These are phyloP conservation scores for Ectropis crepuscularia DNA, from an alignment of 2,888 invertebrate genomes.

Conservation along the genomic window DNA sequence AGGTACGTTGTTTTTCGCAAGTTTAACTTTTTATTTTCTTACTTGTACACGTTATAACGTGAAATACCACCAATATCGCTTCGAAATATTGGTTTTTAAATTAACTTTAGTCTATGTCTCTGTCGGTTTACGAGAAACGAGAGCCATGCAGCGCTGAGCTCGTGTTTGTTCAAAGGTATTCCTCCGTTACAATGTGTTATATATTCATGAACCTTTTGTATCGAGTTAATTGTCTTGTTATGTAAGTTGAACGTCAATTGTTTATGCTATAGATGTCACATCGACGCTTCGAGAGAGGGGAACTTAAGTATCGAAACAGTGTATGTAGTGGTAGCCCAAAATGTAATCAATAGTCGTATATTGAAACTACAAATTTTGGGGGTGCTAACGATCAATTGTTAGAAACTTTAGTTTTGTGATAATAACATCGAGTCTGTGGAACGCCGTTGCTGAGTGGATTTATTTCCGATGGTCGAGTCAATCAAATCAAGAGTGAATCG, in stretches of 20 bases:
- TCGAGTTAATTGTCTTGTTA: constrained; percentile 21
- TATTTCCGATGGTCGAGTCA: too few relatives aligned
- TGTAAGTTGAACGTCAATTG: constrained; percentile 10
- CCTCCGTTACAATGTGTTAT: constrained; percentile 15
- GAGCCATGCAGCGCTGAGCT: constrained; percentile 1
- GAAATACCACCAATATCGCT: neutral
- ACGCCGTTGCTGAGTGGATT: too few relatives aligned
- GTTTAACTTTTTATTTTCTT: too few relatives aligned
- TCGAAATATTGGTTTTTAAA: constrained; percentile 2
- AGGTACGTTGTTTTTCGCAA: too few relatives aligned
- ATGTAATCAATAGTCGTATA: too few relatives aligned
- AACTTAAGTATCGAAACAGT: neutral
- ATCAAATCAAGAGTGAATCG: too few relatives aligned
- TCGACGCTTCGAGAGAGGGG: constrained; percentile 1
- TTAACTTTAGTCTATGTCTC: constrained; percentile 3
- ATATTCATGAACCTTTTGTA: constrained; percentile 25
- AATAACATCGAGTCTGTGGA: too few relatives aligned
- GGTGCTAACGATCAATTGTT: too few relatives aligned
- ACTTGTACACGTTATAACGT: too few relatives aligned
- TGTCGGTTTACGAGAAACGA: constrained; percentile 1
- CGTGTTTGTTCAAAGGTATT: constrained; percentile 16
- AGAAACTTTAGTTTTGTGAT: too few relatives aligned
- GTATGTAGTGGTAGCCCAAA: too few relatives aligned
- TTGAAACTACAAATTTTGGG: too few relatives aligned
- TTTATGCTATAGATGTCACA: constrained; percentile 7